These are phyloP conservation scores for Solenopsis invicta DNA, from an alignment of 1,140 invertebrate species.

Conservation along the genomic window DNA sequence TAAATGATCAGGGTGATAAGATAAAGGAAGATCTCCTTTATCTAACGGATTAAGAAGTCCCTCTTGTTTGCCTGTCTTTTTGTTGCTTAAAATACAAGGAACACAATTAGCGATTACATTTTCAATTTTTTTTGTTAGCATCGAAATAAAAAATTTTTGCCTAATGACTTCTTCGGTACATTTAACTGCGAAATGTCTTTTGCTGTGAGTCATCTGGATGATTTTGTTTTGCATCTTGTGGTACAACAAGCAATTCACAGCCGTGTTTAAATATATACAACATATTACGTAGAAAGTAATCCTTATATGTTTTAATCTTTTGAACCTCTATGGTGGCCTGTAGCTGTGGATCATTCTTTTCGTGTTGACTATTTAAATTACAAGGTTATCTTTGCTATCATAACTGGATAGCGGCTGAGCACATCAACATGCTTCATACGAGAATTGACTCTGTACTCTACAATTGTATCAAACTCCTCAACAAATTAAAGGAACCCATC, in stretches of 20 bases:
- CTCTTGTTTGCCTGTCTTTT: too few relatives aligned
- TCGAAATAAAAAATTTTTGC: too few relatives aligned
- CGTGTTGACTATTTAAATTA: background rate
- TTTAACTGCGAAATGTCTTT: too few relatives aligned
- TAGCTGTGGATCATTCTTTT: background rate
- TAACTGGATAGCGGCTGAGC: slow-evolving; percentile 49
- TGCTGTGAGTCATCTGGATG: background rate
- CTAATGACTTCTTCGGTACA: too few relatives aligned
- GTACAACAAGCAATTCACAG: background rate
- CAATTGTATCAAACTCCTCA: slow-evolving; percentile 41
- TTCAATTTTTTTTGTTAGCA: too few relatives aligned
- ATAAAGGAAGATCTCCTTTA: too few relatives aligned
- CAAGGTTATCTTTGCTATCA: background rate
- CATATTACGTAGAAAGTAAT: background rate
- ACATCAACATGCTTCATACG: slow-evolving; percentile 73
- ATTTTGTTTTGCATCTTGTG: background rate
- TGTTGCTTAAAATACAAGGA: too few relatives aligned
- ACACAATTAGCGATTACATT: too few relatives aligned
- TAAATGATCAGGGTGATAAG: too few relatives aligned
- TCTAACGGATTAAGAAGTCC: too few relatives aligned
- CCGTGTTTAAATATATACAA: background rate
- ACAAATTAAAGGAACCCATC: slow-evolving; percentile 22
- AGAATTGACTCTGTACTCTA: slow-evolving; percentile 69
- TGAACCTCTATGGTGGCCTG: background rate
- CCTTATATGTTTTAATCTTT: background rate